Evolutionary conservation across 2,888 invertebrate species (phyloP), one percentile per base, ranked within the genome.

Genomic region (Drosophila peninsularis): DNA sequence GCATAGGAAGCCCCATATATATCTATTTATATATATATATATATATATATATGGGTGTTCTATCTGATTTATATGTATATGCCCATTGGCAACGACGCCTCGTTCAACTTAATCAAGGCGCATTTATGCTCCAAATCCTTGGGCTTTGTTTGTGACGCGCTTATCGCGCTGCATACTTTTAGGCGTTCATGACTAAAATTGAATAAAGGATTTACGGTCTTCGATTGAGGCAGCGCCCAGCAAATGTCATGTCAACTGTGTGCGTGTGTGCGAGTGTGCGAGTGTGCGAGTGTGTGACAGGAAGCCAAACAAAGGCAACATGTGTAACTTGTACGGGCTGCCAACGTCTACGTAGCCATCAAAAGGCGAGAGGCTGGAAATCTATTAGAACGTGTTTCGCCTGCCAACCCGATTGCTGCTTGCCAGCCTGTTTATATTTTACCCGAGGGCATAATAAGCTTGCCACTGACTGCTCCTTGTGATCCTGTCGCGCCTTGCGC

Each of bases 251-350:
- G 88, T 89, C 81, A 80, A 74, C 74, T 75, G 72, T 27, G 47
- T 58, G 54, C 36, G 27, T 56, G 53, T 52, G 60, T 45, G 42
- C 41, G 42, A 44, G 53, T 21, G 53, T 27, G 63, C 42, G 68
- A 55, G 62, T 36, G 54, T 73, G 44, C 54, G 64, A 64, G 68
- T 69, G 69, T 79, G 82, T 75, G 80, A 80, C 82, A 83, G 88
- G 89, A 90, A 90, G 90, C 90, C 89, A 90, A 88, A 90, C 90
- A 91, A 91, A 85, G 87, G 86, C 90, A 86, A 90, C 82, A 90
- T 89, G 86, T 82, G 82, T 83, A 85, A 82, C 87, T 86, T 84
- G 82, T 75, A 82, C 72, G 81, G 71, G 80, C 76, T 73, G 82
- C 65, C 65, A 72, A 64, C 70, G 50, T 62, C 55, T 37, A 62